These are phyloP conservation scores for Hemicordylus capensis DNA, from an alignment of 2,113 vertebrate genomes.

Conservation along the genomic window DNA sequence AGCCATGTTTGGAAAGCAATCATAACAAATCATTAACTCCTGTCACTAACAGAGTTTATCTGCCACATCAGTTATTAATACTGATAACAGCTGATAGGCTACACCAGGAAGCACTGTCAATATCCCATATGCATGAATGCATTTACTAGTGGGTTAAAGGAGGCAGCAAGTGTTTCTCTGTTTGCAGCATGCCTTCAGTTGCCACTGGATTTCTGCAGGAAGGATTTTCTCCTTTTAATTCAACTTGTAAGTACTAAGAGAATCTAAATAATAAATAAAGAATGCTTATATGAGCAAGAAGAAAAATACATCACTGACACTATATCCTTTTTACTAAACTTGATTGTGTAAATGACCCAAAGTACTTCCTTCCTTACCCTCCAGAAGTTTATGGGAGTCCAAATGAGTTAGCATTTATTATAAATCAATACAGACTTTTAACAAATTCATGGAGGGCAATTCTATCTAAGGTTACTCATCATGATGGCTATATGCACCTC, in stretches of 20 bases:
- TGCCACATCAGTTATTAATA: not conserved
- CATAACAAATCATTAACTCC: not conserved
- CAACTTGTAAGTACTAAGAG: not conserved
- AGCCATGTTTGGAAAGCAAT: conserved; percentile 34
- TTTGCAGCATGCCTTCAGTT: not conserved
- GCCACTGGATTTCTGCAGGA: not conserved
- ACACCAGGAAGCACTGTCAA: not conserved
- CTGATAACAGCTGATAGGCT: not conserved
- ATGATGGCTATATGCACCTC: no score
- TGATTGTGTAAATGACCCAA: not conserved
- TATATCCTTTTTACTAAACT: not conserved
- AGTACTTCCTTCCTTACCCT: not conserved
- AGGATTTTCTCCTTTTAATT: not conserved
- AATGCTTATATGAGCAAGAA: not conserved
- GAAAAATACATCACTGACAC: not conserved
- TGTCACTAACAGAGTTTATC: not conserved
- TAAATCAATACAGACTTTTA: not conserved
- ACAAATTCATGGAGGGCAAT: not conserved
- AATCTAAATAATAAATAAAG: not conserved
- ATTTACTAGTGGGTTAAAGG: not conserved
- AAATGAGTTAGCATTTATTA: not conserved
- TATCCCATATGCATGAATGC: not conserved
- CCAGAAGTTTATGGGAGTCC: not conserved
- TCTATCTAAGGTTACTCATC: no score
- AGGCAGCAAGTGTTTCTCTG: not conserved